These are phyloP conservation scores for Trichopria drosophilae DNA, from an alignment of 2,888 invertebrate species.

Conservation along the genomic window DNA sequence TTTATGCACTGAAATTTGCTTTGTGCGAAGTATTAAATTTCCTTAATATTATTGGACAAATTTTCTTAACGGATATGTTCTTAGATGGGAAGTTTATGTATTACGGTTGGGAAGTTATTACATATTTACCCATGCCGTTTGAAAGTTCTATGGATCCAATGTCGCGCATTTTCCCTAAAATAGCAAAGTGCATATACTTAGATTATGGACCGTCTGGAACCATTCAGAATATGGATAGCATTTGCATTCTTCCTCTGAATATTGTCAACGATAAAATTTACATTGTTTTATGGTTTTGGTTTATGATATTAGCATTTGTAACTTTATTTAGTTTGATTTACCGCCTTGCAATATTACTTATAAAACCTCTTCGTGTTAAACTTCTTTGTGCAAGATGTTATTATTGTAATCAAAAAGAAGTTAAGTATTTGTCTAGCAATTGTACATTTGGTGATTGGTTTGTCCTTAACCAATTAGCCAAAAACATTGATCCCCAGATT, in stretches of 20 bases:
- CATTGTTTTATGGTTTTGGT: not conserved
- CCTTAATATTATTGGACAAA: not conserved
- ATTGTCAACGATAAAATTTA: not conserved
- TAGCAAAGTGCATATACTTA: not conserved
- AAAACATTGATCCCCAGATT: constrained; percentile 89
- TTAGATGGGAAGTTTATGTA: not conserved
- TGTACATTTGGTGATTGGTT: constrained; percentile 72
- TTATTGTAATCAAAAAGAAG: not conserved
- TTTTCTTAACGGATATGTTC: not conserved
- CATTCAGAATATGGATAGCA: not conserved
- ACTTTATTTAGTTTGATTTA: not conserved
- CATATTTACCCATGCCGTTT: not conserved
- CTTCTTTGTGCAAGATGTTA: not conserved
- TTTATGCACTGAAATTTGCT: not conserved
- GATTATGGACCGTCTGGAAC: not conserved
- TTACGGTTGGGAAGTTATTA: not conserved
- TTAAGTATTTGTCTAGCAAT: not conserved
- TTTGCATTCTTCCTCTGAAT: not conserved
- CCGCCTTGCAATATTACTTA: not conserved
- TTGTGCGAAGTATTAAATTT: not conserved
- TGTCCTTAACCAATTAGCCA: constrained; percentile 85
- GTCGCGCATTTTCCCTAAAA: not conserved
- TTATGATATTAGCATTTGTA: not conserved
- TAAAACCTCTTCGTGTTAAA: not conserved
- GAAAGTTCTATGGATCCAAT: not conserved